Evolutionary conservation across 2,113 vertebrate species (phyloP).

Genomic region (Phainopepla nitens): DNA sequence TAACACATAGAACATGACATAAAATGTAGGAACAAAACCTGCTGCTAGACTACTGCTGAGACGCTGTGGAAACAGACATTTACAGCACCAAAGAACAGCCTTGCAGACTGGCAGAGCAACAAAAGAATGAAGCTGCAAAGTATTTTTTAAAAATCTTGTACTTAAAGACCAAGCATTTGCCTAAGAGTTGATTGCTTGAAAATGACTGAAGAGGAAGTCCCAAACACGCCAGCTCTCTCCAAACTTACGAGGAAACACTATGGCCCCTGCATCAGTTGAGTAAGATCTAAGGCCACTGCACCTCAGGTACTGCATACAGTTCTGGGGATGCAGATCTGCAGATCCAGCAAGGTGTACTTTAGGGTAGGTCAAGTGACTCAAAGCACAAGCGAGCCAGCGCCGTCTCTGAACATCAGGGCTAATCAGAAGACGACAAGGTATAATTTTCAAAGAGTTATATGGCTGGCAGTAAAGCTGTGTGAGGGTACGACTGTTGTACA

Average conservation of each 20-base stretch:
- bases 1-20: not conserved
- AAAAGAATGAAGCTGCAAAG: not conserved
- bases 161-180: not conserved
- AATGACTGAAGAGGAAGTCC: not conserved
- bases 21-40: not conserved
- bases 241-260: not conserved
- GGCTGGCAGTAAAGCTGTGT: not conserved
- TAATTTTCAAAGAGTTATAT: not conserved
- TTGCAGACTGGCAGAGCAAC: not conserved
- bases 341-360: not conserved
- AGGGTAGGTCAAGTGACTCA: not conserved
- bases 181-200: not conserved
- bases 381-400: not conserved
- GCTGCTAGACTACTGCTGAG: not conserved
- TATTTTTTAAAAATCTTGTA: not conserved
- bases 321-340: not conserved
- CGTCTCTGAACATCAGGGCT: not conserved
- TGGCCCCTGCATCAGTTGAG: not conserved
- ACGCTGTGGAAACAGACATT: not conserved
- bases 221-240: not conserved
- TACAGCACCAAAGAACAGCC: not conserved
- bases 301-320: not conserved
- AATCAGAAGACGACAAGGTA: not conserved
- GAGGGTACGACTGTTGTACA: not conserved
- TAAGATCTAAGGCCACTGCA: not conserved